These are phyloP conservation scores for Linnaemya vulpina DNA, from an alignment of 2,888 invertebrate genomes.

Conservation along the genomic window DNA sequence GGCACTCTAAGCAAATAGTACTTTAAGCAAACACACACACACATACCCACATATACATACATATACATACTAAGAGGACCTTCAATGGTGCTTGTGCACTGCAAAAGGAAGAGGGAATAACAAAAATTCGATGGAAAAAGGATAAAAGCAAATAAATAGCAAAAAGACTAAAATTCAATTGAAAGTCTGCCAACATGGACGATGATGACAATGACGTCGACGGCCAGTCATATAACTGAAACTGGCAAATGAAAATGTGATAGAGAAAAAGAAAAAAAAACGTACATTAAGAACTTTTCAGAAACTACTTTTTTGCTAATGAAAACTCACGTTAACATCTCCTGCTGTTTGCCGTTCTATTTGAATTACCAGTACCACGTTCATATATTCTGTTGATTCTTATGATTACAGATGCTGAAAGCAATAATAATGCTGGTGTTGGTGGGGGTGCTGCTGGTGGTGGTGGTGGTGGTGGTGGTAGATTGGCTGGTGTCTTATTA, in stretches of 20 bases:
- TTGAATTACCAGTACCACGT: slow-evolving; percentile 13
- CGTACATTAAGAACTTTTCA: slow-evolving; percentile 13
- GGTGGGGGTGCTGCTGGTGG: too few relatives aligned
- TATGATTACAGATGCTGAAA: slow-evolving; percentile 77
- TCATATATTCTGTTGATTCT: slow-evolving; percentile 63
- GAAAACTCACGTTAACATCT: slow-evolving; percentile 42
- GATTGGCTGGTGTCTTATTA: slow-evolving; percentile 78
- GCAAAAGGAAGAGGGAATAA: slow-evolving; percentile 1
- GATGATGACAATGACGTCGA: slow-evolving; percentile 44
- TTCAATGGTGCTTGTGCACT: slow-evolving; percentile 42
- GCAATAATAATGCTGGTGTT: slow-evolving; percentile 70
- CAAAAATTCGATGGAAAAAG: background rate
- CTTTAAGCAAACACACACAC: slow-evolving; percentile 1
- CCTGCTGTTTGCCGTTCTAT: background rate
- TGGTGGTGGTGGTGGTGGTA: slow-evolving; percentile 70
- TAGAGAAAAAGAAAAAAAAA: slow-evolving; percentile 32
- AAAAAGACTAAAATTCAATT: slow-evolving; percentile 53
- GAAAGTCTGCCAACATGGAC: slow-evolving; percentile 67
- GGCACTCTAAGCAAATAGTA: slow-evolving; percentile 1
- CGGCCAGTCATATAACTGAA: slow-evolving; percentile 50
- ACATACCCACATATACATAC: background rate
- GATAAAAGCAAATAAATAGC: background rate
- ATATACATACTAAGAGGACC: slow-evolving; percentile 14
- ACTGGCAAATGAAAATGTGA: slow-evolving; percentile 38
- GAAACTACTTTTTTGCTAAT: slow-evolving; percentile 54